phyloP scores from a whole-genome alignment of 2,888 invertebrate species.

The Neuroscelio doddi region DNA sequence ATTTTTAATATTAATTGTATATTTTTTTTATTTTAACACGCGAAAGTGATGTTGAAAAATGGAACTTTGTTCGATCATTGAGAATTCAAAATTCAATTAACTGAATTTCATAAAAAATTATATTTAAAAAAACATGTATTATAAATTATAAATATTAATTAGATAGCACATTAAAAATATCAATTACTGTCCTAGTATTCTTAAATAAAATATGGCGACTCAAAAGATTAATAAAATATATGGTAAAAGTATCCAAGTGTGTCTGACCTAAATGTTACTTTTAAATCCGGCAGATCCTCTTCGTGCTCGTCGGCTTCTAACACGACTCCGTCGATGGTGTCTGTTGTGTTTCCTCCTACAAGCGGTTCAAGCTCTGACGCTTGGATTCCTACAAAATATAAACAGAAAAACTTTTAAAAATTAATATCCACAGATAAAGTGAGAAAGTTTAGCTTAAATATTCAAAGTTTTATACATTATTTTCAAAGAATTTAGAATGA shows the following conservation, averaged over 20 bases:
- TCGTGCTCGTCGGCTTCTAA: conserved; percentile 68
- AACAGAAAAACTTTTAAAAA: background rate
- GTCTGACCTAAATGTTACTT: conserved; percentile 67
- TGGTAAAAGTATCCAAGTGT: conserved; percentile 5
- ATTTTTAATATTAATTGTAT: too few relatives aligned
- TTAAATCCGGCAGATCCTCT: conserved; percentile 62
- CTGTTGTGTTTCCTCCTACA: conserved; percentile 73
- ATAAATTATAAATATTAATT: too few relatives aligned
- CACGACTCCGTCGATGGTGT: conserved; percentile 68
- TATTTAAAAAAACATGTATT: too few relatives aligned
- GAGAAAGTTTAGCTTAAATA: conserved; percentile 4
- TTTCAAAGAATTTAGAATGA: too few relatives aligned
- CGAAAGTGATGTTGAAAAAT: too few relatives aligned
- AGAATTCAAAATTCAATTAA: too few relatives aligned
- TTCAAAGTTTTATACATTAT: too few relatives aligned
- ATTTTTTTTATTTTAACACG: too few relatives aligned
- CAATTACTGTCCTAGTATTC: too few relatives aligned
- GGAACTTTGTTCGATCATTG: too few relatives aligned
- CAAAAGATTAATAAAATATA: background rate
- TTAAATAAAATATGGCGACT: background rate
- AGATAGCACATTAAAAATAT: too few relatives aligned
- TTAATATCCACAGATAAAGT: background rate
- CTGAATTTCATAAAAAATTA: too few relatives aligned
- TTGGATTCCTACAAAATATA: conserved; percentile 55
- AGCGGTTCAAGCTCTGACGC: conserved; percentile 73